A percentile compares a stretch with the other conserved stretches of the same genome.
Conservation (phyloP, 2,888 invertebrate genomes). For the Drosophila greeni region DNA sequence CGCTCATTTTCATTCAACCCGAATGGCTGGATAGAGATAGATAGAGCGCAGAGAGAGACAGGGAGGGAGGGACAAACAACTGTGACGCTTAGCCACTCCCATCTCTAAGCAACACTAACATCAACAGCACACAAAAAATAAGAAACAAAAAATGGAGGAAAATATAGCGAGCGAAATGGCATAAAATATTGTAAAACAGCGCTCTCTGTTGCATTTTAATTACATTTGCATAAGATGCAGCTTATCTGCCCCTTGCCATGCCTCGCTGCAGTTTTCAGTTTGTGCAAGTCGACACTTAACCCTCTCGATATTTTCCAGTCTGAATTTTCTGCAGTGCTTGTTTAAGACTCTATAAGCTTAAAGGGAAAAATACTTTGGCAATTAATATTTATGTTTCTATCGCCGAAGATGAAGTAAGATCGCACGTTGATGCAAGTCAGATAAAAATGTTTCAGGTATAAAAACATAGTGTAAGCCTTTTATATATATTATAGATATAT, state of each 20-base stretch:
- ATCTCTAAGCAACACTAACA: constrained; percentile 36
- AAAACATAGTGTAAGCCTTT: no score
- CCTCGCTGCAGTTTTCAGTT: constrained; percentile 21
- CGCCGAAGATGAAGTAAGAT: background rate
- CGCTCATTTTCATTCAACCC: constrained; percentile 16
- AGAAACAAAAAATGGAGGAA: background rate
- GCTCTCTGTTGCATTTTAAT: constrained; percentile 66
- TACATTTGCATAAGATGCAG: constrained; percentile 70
- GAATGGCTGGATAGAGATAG: constrained; percentile 23
- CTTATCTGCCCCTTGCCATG: constrained; percentile 54
- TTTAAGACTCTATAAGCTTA: constrained; percentile 15
- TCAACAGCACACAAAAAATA: constrained; percentile 13
- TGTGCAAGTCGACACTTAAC: constrained; percentile 13
- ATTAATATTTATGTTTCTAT: background rate
- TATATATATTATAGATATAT: background rate
- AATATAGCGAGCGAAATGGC: constrained; percentile 45
- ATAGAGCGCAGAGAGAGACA: background rate
- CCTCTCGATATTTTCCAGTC: constrained; percentile 25
- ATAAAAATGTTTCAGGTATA: no score
- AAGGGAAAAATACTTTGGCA: background rate
- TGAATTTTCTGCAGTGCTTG: constrained; percentile 3
- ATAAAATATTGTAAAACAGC: constrained; percentile 67
- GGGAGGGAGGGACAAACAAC: constrained; percentile 13
- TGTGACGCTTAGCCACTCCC: constrained; percentile 27
- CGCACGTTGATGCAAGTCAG: no score